These are phyloP conservation scores for Pristionchus japonicus DNA, from an alignment of 2,888 invertebrate species.

Conservation along the genomic window DNA sequence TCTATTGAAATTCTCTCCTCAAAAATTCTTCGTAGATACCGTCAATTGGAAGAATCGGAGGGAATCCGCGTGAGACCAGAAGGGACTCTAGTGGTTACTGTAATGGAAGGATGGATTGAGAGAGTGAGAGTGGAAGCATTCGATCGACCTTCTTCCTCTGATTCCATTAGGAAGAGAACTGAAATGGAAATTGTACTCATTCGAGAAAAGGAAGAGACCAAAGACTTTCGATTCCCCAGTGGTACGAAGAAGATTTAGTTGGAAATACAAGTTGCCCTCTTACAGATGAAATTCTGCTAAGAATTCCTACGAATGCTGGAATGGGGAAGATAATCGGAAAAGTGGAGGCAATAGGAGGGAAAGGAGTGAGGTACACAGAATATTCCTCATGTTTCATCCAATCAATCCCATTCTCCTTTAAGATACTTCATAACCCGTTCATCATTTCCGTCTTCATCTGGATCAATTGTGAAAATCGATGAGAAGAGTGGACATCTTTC, in stretches of 20 bases:
- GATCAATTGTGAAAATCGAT: background rate
- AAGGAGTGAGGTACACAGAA: background rate
- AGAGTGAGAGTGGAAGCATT: constrained; percentile 38
- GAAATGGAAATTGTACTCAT: constrained; percentile 33
- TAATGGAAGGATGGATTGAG: background rate
- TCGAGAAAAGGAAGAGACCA: background rate
- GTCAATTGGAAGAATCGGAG: constrained; percentile 12
- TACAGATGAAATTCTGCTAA: background rate
- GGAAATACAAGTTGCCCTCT: background rate
- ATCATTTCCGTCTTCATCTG: background rate
- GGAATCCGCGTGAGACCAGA: constrained; percentile 40
- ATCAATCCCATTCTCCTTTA: too few species aligned
- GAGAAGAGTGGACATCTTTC: constrained; percentile 14
- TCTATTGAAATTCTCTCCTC: background rate
- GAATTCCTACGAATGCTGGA: background rate
- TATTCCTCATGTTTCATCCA: too few species aligned
- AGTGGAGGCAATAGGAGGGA: background rate
- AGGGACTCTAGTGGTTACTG: constrained; percentile 37
- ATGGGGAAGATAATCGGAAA: constrained; percentile 26
- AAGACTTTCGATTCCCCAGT: background rate
- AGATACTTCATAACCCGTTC: constrained; percentile 42
- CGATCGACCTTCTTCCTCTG: constrained; percentile 38
- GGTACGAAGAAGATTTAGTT: background rate
- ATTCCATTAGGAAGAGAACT: constrained; percentile 16
- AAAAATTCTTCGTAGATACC: background rate